These are phyloP conservation scores for Rhynchonycteris naso DNA, from an alignment of 2,797 vertebrate genomes.

Conservation along the genomic window DNA sequence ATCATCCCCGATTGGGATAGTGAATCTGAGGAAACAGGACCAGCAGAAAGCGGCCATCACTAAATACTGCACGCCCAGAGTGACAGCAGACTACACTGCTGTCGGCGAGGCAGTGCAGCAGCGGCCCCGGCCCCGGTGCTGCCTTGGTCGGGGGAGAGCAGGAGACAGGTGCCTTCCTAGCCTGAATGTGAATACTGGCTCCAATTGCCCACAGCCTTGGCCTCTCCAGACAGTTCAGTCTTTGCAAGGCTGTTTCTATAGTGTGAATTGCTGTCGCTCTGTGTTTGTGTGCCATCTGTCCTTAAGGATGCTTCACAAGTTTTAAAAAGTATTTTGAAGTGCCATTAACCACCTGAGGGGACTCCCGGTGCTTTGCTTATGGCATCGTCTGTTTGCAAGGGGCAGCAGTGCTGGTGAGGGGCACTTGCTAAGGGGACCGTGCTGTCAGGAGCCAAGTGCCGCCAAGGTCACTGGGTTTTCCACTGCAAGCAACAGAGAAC, in stretches of 20 bases:
- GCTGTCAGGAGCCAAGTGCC: accelerated
- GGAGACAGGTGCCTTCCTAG: neutral
- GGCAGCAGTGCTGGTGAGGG: accelerated
- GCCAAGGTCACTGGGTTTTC: neutral
- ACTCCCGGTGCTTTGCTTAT: neutral
- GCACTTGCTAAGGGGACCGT: neutral
- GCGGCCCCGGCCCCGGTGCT: conserved; percentile 1
- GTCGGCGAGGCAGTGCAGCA: conserved; percentile 18
- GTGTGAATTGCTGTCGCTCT: neutral
- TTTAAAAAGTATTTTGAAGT: neutral
- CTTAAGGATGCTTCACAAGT: neutral
- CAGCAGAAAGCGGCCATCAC: conserved; percentile 61
- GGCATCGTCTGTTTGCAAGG: neutral
- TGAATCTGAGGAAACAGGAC: conserved; percentile 45
- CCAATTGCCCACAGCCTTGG: conserved; percentile 1
- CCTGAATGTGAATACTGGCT: conserved; percentile 4
- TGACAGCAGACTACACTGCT: conserved; percentile 16
- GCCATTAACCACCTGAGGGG: neutral
- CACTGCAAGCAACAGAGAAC: neutral
- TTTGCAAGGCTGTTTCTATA: neutral
- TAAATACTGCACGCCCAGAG: conserved; percentile 57
- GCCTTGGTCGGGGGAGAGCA: neutral
- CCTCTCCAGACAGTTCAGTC: neutral
- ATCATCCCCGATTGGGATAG: conserved; percentile 15
- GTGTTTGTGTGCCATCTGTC: neutral